A percentile compares a stretch with the other conserved stretches of the same genome.
Conservation (phyloP, 2,888 invertebrate species). For the Drosophila borborema region DNA sequence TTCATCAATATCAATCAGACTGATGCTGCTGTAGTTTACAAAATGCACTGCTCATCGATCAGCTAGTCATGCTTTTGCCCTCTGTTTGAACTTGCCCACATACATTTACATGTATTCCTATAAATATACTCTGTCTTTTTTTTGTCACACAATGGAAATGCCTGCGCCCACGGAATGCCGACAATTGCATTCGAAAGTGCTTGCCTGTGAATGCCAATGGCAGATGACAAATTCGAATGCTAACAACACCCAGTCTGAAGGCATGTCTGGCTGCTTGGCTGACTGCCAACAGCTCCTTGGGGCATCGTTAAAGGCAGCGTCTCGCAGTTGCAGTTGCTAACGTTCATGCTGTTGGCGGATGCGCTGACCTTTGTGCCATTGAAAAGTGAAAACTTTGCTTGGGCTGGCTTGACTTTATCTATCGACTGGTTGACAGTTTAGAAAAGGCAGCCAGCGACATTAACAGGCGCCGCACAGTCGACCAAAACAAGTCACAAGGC, state of each 20-base stretch:
- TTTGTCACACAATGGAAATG: conserved; percentile 26
- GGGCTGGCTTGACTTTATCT: conserved; percentile 52
- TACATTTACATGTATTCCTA: conserved; percentile 3
- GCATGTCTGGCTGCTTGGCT: background rate
- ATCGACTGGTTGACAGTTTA: conserved; percentile 73
- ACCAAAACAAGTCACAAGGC: conserved; percentile 52
- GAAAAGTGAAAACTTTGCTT: conserved; percentile 74
- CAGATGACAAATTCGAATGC: conserved; percentile 62
- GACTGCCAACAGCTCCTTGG: conserved; percentile 45
- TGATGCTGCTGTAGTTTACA: conserved; percentile 13
- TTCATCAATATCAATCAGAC: background rate
- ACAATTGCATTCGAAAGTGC: conserved; percentile 52
- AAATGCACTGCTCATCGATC: conserved; percentile 27
- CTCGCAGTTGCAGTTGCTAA: conserved; percentile 16
- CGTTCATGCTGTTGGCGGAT: conserved; percentile 15
- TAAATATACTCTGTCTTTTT: background rate
- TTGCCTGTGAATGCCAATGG: conserved; percentile 41
- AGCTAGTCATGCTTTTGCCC: conserved; percentile 20
- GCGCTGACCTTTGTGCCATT: conserved; percentile 68
- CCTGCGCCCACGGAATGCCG: conserved; percentile 39
- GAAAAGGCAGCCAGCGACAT: conserved; percentile 63
- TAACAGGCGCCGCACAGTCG: conserved; percentile 31
- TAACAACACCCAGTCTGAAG: conserved; percentile 41
- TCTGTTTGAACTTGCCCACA: conserved; percentile 20
- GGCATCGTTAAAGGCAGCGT: conserved; percentile 28